Evolutionary conservation across 2,113 vertebrate species (phyloP), one percentile per base, ranked within the genome.

Genomic region (Halichoerus grypus): DNA sequence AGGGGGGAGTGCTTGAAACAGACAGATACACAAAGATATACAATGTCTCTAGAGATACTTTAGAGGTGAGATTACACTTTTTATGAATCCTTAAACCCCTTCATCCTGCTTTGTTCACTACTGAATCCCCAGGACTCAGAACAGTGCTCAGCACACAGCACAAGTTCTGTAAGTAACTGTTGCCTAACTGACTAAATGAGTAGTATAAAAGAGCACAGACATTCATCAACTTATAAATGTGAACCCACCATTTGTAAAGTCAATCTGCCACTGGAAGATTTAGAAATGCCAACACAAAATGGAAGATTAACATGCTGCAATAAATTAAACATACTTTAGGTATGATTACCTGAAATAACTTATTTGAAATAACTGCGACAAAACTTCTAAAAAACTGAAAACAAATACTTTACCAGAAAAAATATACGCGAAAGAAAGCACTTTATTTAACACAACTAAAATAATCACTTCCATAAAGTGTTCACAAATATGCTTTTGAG

Each of bases 391-490:
- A 88, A 91, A 71, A 46, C 33, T 79, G 15, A 83, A 94, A 92
- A 77, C 33, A 61, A 84, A 79, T 21, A 71, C 5, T 93, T 88
- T 42, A 80, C 49, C 93, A 57, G 28, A 84, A 93, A 97, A 76
- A 33, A 18, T n/a, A 19, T 46, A 46, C 4, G 31, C 13, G 53
- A 36, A 74, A 90, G 74, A 96, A 92, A 74, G 22, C 21, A 92
- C 69, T 1, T 5, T 31, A 77, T 69, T 53, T 81, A 92, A 67
- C 16, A 79, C 53, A 77, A 87, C 11, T 85, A 6, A 55, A 94
- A 93, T 91, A 83, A 74, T 59, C 18, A 89, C 42, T 59, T 88
- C 10, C 11, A 97, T 16, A 69, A 88, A 95, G 88, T 87, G 57
- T 42, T 86, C 39, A 65, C 22, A 31, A 90, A 67, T 7, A 46